phyloP scores from a whole-genome alignment of 1,140 invertebrate species.

The Lutraria rhynchaena region DNA sequence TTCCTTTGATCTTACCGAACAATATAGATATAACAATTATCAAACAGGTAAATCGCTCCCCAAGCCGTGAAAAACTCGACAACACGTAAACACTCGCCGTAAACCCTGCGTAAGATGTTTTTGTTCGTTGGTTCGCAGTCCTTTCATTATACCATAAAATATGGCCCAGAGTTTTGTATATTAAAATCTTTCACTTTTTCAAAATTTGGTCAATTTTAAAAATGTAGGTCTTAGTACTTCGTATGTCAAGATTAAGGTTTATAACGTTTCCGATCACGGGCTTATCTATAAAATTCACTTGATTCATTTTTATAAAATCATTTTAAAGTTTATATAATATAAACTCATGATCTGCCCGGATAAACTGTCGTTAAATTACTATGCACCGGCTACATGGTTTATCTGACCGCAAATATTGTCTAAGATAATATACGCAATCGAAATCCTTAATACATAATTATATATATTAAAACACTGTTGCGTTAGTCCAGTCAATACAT shows the following conservation, averaged over 20 bases:
- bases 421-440: too few species aligned
- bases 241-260: constrained; percentile 10
- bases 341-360: constrained; percentile 10
- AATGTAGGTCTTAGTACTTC: not conserved
- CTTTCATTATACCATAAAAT: constrained; percentile 33
- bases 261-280: not conserved
- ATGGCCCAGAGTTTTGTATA: constrained; percentile 27
- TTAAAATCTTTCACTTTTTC: constrained; percentile 22
- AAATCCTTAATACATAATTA: too few species aligned
- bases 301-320: constrained; percentile 39
- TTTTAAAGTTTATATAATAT: constrained; percentile 24
- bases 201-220: constrained; percentile 35
- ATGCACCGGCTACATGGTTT: too few species aligned
- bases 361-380: constrained; percentile 13
- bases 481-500: too few species aligned
- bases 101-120: constrained; percentile 20
- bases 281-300: constrained; percentile 34
- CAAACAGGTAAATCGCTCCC: constrained; percentile 32
- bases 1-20: constrained; percentile 33
- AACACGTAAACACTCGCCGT: constrained; percentile 18
- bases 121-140: constrained; percentile 11
- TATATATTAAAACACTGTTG: too few species aligned
- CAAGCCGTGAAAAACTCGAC: constrained; percentile 33
- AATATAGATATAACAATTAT: constrained; percentile 52
- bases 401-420: not conserved